Conservation (phyloP, 2,113 vertebrate genomes). For the Crotalus tigris region DNA sequence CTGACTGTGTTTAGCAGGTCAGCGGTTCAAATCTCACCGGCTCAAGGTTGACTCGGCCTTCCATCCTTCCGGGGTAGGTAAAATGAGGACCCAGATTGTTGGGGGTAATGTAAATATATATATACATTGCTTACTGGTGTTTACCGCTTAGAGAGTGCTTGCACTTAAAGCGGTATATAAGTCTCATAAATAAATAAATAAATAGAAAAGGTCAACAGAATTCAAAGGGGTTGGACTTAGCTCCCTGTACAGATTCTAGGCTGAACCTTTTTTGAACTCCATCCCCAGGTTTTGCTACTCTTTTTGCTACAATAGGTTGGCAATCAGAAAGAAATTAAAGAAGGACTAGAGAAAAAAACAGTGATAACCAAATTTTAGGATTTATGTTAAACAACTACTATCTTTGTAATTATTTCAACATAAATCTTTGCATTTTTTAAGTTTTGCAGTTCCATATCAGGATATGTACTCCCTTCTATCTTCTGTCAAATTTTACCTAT, state of each 20-base stretch:
- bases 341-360: background rate
- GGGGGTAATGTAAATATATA: too few species aligned
- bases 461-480: background rate
- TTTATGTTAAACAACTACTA: background rate
- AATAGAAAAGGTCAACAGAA: background rate
- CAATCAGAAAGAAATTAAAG: background rate
- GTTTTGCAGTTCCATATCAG: background rate
- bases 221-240: background rate
- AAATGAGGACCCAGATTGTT: too few species aligned
- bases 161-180: too few species aligned
- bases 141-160: too few species aligned
- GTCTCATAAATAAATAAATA: too few species aligned
- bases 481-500: background rate
- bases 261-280: background rate
- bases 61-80: too few species aligned
- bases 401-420: background rate
- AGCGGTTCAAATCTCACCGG: too few species aligned
- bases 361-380: background rate
- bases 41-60: too few species aligned
- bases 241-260: background rate
- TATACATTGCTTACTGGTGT: too few species aligned
- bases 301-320: background rate
- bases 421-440: background rate
- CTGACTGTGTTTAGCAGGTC: too few species aligned
- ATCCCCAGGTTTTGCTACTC: background rate